These are phyloP conservation scores for Anguilla obscura DNA, from an alignment of 2,797 vertebrate genomes.

Conservation along the genomic window DNA sequence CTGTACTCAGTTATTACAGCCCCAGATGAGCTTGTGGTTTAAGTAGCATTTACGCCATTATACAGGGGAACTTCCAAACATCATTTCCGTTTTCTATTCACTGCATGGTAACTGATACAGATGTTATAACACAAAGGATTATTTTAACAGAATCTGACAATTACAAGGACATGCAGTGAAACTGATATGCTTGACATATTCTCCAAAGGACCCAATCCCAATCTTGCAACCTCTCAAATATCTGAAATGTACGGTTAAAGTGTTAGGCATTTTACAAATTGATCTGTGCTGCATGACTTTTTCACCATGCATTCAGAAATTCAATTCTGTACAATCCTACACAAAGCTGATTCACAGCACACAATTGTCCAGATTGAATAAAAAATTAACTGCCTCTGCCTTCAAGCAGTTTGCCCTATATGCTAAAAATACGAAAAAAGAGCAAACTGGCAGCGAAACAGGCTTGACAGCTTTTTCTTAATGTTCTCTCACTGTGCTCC, in stretches of 20 bases:
- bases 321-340: slow-evolving; percentile 35
- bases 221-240: not conserved
- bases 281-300: not conserved
- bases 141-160: not conserved
- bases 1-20: slow-evolving; percentile 28
- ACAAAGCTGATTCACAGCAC: slow-evolving; percentile 33
- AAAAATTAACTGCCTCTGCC: slow-evolving; percentile 39
- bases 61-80: slow-evolving; percentile 33
- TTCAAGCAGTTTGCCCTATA: slow-evolving; percentile 18
- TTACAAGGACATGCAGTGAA: not conserved
- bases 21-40: slow-evolving; percentile 21
- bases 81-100: slow-evolving; percentile 30
- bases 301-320: slow-evolving; percentile 26
- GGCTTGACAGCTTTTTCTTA: slow-evolving; percentile 51
- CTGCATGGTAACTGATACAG: not conserved
- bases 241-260: not conserved
- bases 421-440: slow-evolving; percentile 30
- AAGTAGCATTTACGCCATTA: slow-evolving; percentile 41
- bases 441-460: slow-evolving; percentile 44
- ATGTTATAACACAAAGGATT: not conserved
- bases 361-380: slow-evolving; percentile 52
- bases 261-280: not conserved
- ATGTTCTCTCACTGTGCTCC: slow-evolving; percentile 61
- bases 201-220: not conserved
- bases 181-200: not conserved